A percentile compares a stretch with the other conserved stretches of the same genome.
Evolutionary conservation across 2,888 invertebrate genomes (phyloP).

Genomic region (Pyrrhosoma nymphula): DNA sequence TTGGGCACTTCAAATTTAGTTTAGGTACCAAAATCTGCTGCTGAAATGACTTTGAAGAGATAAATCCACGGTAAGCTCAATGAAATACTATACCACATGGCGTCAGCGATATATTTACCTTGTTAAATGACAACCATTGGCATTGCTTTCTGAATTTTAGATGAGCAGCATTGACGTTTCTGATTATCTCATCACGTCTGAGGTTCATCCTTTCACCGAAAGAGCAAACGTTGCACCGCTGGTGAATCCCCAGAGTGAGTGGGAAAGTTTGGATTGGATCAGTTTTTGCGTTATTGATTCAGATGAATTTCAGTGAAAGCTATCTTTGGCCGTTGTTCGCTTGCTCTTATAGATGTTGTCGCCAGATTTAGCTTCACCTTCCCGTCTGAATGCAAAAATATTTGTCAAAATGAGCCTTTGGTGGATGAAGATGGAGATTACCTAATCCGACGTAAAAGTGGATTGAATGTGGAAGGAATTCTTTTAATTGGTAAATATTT

Average conservation of each 20-base stretch:
- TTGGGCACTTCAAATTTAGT: neutral
- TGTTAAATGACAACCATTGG: neutral
- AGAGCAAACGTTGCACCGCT: slow-evolving; percentile 67
- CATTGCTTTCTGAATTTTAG: slow-evolving; percentile 64
- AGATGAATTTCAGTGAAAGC: neutral
- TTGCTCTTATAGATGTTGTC: slow-evolving; percentile 72
- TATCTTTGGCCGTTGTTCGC: slow-evolving; percentile 51
- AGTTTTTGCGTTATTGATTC: neutral
- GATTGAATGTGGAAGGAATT: neutral
- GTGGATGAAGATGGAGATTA: slow-evolving; percentile 87
- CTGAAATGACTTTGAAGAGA: neutral
- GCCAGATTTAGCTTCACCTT: slow-evolving; percentile 69
- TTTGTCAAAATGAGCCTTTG: slow-evolving; percentile 74
- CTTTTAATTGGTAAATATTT: slow-evolving; percentile 2
- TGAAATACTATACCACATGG: neutral
- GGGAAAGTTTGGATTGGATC: neutral
- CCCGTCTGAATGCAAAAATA: slow-evolving; percentile 71
- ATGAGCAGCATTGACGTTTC: slow-evolving; percentile 68
- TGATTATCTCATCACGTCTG: slow-evolving; percentile 72
- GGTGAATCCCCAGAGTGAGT: slow-evolving; percentile 70
- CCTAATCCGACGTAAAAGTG: slow-evolving; percentile 79
- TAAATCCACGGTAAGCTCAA: neutral
- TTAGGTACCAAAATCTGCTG: neutral
- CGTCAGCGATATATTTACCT: neutral
- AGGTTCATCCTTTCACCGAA: slow-evolving; percentile 71